These are phyloP conservation scores for Sebastes jordani DNA, from an alignment of 2,797 vertebrate genomes.

Conservation along the genomic window DNA sequence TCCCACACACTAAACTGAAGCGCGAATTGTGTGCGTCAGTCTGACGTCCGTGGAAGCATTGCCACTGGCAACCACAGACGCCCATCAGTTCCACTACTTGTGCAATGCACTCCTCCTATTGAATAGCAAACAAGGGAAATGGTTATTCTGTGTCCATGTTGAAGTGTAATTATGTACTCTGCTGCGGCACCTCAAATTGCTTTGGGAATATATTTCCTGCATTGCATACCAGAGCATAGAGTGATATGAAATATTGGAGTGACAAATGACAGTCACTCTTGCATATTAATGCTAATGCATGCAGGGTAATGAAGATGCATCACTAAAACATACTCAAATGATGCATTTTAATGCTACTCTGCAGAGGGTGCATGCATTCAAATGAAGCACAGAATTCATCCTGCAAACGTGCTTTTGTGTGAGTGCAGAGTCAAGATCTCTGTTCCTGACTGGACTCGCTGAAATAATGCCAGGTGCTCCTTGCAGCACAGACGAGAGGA, in stretches of 20 bases:
- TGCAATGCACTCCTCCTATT: constrained; percentile 45
- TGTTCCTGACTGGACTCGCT: background rate
- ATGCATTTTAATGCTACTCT: constrained; percentile 25
- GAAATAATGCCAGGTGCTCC: constrained; percentile 3
- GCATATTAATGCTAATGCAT: constrained; percentile 31
- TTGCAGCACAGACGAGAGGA: background rate
- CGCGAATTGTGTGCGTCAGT: constrained; percentile 78
- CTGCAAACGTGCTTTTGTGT: constrained; percentile 9
- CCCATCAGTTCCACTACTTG: constrained; percentile 62
- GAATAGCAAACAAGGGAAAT: constrained; percentile 52
- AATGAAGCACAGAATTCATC: background rate
- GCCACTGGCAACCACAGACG: constrained; percentile 69
- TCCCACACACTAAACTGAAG: constrained; percentile 79
- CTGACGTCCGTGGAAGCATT: constrained; percentile 78
- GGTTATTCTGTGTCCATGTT: constrained; percentile 4
- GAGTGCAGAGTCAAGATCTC: constrained; percentile 6
- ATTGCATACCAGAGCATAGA: constrained; percentile 24
- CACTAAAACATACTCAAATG: constrained; percentile 2
- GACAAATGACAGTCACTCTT: background rate
- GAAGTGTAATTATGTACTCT: constrained; percentile 41
- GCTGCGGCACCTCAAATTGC: constrained; percentile 20
- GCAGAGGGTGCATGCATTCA: constrained; percentile 41
- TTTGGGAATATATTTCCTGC: background rate
- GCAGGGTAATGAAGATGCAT: constrained; percentile 22
- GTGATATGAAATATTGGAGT: background rate